Percentiles rank a stretch among this genome's conserved stretches.
phyloP scores from a whole-genome alignment of 2,888 invertebrate genomes.

The Pristionchus fissidentatus region DNA sequence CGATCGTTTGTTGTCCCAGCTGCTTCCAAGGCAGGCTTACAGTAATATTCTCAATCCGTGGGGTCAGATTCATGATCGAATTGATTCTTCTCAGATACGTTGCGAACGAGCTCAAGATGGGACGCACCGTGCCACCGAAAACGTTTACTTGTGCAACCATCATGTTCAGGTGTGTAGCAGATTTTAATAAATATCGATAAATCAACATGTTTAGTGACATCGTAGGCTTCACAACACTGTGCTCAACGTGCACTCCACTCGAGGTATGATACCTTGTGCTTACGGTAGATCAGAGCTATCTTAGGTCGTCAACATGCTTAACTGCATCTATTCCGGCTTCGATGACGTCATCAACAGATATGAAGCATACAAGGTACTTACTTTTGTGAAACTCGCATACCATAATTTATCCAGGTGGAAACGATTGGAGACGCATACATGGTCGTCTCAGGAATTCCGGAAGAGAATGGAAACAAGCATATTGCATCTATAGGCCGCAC shows the following conservation, averaged over 20 bases:
- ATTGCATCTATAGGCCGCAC: conserved; percentile 68
- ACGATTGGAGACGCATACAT: conserved; percentile 74
- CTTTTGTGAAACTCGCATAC: background rate
- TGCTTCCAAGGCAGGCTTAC: conserved; percentile 63
- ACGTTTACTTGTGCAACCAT: conserved; percentile 68
- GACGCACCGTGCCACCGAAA: conserved; percentile 70
- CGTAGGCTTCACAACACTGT: conserved; percentile 72
- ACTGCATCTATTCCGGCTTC: conserved; percentile 72
- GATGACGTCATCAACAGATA: conserved; percentile 70
- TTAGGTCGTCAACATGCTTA: conserved; percentile 71
- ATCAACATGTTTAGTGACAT: conserved; percentile 45
- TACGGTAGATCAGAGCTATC: background rate
- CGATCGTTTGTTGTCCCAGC: conserved; percentile 70
- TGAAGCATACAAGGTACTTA: conserved; percentile 63
- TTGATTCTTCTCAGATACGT: conserved; percentile 62
- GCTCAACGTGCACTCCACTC: conserved; percentile 69
- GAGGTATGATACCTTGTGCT: conserved; percentile 58
- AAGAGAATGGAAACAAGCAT: conserved; percentile 71
- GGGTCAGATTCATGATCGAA: background rate
- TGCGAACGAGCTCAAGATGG: conserved; percentile 72
- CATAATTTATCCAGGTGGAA: conserved; percentile 61
- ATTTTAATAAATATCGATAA: background rate
- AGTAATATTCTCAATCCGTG: too few species aligned
- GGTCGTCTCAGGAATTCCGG: conserved; percentile 73
- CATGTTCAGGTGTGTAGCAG: conserved; percentile 63